Conservation (phyloP, 2,888 invertebrate species). For the Psylliodes chrysocephalus region DNA sequence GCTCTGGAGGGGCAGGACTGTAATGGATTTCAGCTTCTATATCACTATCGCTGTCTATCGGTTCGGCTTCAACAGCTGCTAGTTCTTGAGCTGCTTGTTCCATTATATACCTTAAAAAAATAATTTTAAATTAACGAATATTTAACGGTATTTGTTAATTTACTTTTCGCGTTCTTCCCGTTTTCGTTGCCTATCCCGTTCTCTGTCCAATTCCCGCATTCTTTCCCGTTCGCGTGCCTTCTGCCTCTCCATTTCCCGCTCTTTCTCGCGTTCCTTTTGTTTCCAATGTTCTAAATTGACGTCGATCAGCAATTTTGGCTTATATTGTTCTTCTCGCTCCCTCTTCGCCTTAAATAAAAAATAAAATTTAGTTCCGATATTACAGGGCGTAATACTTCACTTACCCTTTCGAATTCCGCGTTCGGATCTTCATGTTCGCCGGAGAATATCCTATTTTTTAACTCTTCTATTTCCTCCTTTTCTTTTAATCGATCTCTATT, state of each 20-base stretch:
- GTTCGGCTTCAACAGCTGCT: constrained; percentile 76
- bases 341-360: constrained; percentile 68
- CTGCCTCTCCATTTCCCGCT: constrained; percentile 65
- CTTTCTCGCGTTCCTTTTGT: constrained; percentile 71
- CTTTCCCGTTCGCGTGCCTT: constrained; percentile 80
- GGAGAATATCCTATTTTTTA: constrained; percentile 80
- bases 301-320: constrained; percentile 83
- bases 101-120: constrained; percentile 65
- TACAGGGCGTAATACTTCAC: constrained; percentile 22
- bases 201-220: constrained; percentile 85
- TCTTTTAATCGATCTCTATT: constrained; percentile 90
- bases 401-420: constrained; percentile 73
- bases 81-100: constrained; percentile 71
- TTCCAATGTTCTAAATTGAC: constrained; percentile 71
- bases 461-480: constrained; percentile 86
- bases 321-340: constrained; percentile 84
- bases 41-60: constrained; percentile 78
- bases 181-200: constrained; percentile 61
- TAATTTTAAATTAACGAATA: constrained; percentile 19
- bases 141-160: constrained; percentile 13
- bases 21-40: constrained; percentile 61
- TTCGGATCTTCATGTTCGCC: constrained; percentile 73
- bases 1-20: constrained; percentile 56
- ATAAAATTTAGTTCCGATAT: constrained; percentile 3
- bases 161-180: constrained; percentile 62